phyloP scores from a whole-genome alignment of 2,113 vertebrate species.

The Stigmatopora nigra region DNA sequence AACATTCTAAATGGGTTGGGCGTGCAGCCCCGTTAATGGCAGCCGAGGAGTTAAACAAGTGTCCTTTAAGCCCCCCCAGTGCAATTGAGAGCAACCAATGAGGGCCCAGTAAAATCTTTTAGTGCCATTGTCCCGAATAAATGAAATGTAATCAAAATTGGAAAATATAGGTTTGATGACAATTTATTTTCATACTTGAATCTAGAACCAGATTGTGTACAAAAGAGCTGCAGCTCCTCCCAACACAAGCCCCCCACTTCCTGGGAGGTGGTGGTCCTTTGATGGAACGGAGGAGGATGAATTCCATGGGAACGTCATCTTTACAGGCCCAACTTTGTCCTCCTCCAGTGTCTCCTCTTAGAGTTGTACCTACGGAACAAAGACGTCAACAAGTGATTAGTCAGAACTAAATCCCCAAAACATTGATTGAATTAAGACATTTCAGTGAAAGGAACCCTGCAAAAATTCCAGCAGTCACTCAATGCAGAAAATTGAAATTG shows the following conservation, averaged over 20 bases:
- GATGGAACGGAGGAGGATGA: constrained; percentile 21
- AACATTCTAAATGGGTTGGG: too few relatives aligned
- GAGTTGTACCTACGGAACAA: constrained; percentile 87
- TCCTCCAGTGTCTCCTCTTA: constrained; percentile 98
- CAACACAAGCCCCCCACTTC: constrained; percentile 43
- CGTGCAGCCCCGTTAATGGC: too few relatives aligned
- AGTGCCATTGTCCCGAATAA: background rate
- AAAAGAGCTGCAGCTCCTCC: constrained; percentile 55
- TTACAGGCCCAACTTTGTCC: constrained; percentile 95
- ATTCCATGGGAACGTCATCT: constrained; percentile 21
- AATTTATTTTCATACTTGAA: constrained; percentile 69
- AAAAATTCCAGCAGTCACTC: background rate
- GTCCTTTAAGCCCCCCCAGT: too few relatives aligned
- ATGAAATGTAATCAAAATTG: background rate
- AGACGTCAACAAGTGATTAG: background rate
- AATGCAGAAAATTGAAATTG: background rate
- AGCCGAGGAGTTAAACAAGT: too few relatives aligned
- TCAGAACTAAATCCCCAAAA: background rate
- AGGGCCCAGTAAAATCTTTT: background rate
- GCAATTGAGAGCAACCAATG: too few relatives aligned
- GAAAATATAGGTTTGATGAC: constrained; percentile 33
- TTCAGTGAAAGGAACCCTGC: background rate
- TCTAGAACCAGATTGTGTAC: constrained; percentile 67
- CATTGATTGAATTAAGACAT: background rate
- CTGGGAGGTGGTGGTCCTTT: constrained; percentile 49